A percentile compares a stretch with the other conserved stretches of the same genome.
Evolutionary conservation across 2,888 invertebrate genomes (phyloP).

Genomic region (Meteorus cinctellus): DNA sequence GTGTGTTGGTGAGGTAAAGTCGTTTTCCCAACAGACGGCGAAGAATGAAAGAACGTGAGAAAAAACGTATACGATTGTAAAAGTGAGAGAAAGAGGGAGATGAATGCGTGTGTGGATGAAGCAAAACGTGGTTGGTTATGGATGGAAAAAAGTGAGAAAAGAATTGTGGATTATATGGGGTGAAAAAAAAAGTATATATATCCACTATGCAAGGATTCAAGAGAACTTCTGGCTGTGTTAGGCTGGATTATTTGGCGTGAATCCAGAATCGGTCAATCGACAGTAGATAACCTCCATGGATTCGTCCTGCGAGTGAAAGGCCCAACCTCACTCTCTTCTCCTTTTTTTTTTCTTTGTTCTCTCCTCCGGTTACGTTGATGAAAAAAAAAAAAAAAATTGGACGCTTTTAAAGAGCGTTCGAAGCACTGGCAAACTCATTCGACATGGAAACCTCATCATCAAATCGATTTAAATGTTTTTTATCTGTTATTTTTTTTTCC

Average conservation of each 20-base stretch:
- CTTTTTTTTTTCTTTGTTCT: background rate
- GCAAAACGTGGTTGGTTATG: background rate
- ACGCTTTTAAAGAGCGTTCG: slow-evolving; percentile 17
- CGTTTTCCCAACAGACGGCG: background rate
- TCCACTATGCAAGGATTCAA: slow-evolving; percentile 43
- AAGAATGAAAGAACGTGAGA: slow-evolving; percentile 32
- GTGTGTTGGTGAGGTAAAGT: background rate
- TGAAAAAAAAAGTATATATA: slow-evolving; percentile 32
- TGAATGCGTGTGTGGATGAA: slow-evolving; percentile 5
- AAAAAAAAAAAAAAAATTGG: slow-evolving; percentile 33
- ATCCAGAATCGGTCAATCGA: slow-evolving; percentile 64
- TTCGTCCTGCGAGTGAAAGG: slow-evolving; percentile 52
- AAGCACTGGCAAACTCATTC: slow-evolving; percentile 26
- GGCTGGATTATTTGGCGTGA: slow-evolving; percentile 57
- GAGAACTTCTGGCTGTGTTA: slow-evolving; percentile 39
- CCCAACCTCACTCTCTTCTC: slow-evolving; percentile 37
- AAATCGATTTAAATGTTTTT: slow-evolving; percentile 28
- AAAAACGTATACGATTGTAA: slow-evolving; percentile 15
- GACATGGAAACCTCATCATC: slow-evolving; percentile 35
- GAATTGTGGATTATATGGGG: slow-evolving; percentile 13
- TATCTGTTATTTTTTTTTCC: slow-evolving; percentile 6
- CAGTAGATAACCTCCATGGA: slow-evolving; percentile 60
- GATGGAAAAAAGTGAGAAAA: slow-evolving; percentile 40
- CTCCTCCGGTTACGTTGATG: slow-evolving; percentile 4
- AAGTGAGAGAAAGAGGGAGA: slow-evolving; percentile 32